Conservation (phyloP, 2,888 invertebrate species). For the Drosophila kanekoi region DNA sequence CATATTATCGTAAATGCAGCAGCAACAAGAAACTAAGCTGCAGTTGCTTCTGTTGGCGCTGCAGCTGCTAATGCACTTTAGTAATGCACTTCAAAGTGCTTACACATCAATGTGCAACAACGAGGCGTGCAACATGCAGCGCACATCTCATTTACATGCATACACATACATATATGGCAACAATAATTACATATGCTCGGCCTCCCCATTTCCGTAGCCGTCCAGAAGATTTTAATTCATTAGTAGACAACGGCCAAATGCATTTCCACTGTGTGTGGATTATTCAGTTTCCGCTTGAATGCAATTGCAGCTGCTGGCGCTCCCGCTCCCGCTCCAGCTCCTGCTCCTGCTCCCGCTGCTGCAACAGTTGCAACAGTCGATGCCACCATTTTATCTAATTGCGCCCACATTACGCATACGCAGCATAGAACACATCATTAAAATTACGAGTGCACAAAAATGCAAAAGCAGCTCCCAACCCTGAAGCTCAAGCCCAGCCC, state of each 20-base stretch:
- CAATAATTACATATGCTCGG: slow-evolving; percentile 73
- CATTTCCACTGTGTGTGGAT: slow-evolving; percentile 78
- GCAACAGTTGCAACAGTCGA: slow-evolving; percentile 43
- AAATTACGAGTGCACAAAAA: slow-evolving; percentile 68
- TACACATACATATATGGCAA: slow-evolving; percentile 47
- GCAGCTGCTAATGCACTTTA: slow-evolving; percentile 65
- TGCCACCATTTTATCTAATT: slow-evolving; percentile 77
- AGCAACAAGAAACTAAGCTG: slow-evolving; percentile 51
- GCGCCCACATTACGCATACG: slow-evolving; percentile 74
- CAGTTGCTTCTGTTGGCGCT: slow-evolving; percentile 27
- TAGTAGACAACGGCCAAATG: slow-evolving; percentile 80
- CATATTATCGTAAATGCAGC: slow-evolving; percentile 71
- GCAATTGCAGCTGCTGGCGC: slow-evolving; percentile 63
- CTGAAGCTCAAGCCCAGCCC: slow-evolving; percentile 1
- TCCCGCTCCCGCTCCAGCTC: slow-evolving; percentile 7
- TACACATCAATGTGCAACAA: slow-evolving; percentile 72
- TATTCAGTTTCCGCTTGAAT: slow-evolving; percentile 80
- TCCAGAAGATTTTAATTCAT: slow-evolving; percentile 81
- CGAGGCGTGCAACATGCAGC: slow-evolving; percentile 34
- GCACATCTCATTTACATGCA: slow-evolving; percentile 58
- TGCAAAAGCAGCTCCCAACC: slow-evolving; percentile 21
- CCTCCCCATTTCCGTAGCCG: slow-evolving; percentile 34
- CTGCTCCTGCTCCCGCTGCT: slow-evolving; percentile 14
- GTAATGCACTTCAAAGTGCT: slow-evolving; percentile 81
- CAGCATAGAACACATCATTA: slow-evolving; percentile 73